Evolutionary conservation across 2,113 vertebrate species (phyloP).

Genomic region (Chaenocephalus aceratus): DNA sequence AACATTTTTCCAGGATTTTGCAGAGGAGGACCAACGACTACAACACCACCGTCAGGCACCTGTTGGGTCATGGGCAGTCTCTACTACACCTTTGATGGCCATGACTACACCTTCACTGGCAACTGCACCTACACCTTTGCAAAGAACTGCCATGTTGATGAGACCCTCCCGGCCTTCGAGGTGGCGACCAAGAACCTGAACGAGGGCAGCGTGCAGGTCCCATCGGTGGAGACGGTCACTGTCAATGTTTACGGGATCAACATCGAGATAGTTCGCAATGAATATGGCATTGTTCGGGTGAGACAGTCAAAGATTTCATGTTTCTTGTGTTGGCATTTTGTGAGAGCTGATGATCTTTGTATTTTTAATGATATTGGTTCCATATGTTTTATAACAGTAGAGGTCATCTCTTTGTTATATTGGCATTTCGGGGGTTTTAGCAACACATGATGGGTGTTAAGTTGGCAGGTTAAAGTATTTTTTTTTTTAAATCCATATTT

Average conservation of each 20-base stretch:
- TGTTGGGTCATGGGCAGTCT: constrained; percentile 69
- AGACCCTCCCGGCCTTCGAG: constrained; percentile 48
- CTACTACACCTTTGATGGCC: constrained; percentile 69
- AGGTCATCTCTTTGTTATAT: background rate
- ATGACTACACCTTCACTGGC: constrained; percentile 64
- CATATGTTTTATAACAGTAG: background rate
- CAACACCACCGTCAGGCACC: constrained; percentile 34
- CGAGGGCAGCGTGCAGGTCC: constrained; percentile 36
- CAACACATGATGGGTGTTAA: too few species aligned
- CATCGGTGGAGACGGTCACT: constrained; percentile 63
- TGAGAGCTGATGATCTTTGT: background rate
- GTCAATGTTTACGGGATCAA: constrained; percentile 69
- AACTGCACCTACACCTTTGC: constrained; percentile 69
- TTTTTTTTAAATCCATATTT: too few species aligned
- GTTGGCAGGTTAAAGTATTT: too few species aligned
- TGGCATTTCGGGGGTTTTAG: background rate
- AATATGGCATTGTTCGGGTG: constrained; percentile 67
- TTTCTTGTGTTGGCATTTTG: background rate
- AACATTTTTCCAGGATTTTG: constrained; percentile 21
- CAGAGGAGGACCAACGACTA: constrained; percentile 35
- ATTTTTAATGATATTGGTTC: background rate
- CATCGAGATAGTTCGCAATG: constrained; percentile 61
- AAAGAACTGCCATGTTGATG: constrained; percentile 55
- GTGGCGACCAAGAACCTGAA: constrained; percentile 67
- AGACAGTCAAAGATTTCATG: constrained; percentile 30